Evolutionary conservation across 2,888 invertebrate species (phyloP), one percentile per base, ranked within the genome.

Genomic region (Chloroclystis v-ata): DNA sequence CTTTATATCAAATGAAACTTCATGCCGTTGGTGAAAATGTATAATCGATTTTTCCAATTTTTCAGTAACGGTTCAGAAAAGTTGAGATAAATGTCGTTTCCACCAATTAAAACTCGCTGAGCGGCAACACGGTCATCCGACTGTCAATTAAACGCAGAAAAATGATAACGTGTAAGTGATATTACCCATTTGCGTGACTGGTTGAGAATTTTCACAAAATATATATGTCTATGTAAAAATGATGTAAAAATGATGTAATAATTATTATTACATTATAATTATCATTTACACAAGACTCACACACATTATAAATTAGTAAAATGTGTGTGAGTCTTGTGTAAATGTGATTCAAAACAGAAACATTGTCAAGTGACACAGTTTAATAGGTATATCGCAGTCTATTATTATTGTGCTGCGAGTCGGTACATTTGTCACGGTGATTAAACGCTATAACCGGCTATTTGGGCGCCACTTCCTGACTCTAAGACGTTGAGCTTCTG

Each of bases 381-480:
- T 13, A 32, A n/a, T 32, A 0, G 13, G 1, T 11, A 7, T 11
- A 1, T 5, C 20, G 5, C 9, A n/a, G 33, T 1, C 35, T 35
- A 35, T 35, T 1, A 35, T 35, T 24, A 35, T 7, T 11, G 7
- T 10, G 28, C 13, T 24, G 11, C 5, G 20, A 20, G 20, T 20
- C 56, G 65, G 62, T 66, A 71, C 71, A 77, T 76, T 75, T 72
- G 74, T 76, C 76, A 73, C 51, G 47, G 65, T 72, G 75, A 78
- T 74, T 75, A 72, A 76, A 75, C 66, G 76, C 69, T 63, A 70
- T 72, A 73, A 69, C 59, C 57, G 55, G 54, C 74, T 72, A 43
- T 62, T 64, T 61, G 60, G 57, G 46, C 63, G 54, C 54, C 39
- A 29, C 43, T 24, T 11, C 33, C 13, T n/a, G 11, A 35, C 20